These are phyloP conservation scores for Brenthis daphne DNA, from an alignment of 2,888 invertebrate genomes.

Conservation along the genomic window DNA sequence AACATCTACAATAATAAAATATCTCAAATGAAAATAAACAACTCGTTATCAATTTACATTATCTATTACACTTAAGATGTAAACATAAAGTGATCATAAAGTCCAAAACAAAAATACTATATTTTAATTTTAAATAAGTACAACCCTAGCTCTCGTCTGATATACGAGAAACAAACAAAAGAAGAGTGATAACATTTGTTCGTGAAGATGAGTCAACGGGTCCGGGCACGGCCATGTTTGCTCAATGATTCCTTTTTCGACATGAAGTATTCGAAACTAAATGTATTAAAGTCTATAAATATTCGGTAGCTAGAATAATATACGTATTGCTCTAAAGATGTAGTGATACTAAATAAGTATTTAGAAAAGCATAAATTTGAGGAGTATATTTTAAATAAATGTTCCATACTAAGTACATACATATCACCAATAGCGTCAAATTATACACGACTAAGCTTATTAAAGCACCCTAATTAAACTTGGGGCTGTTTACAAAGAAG, in stretches of 20 bases:
- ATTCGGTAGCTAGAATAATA: background rate
- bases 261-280: slow-evolving; percentile 44
- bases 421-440: no score
- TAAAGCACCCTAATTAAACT: no score
- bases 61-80: no score
- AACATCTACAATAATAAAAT: background rate
- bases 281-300: slow-evolving; percentile 7
- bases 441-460: no score
- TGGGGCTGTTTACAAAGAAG: no score
- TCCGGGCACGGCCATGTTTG: slow-evolving; percentile 47
- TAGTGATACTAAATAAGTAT: no score
- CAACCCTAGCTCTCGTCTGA: slow-evolving; percentile 54
- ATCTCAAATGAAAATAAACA: background rate
- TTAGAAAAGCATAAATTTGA: no score
- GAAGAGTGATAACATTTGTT: slow-evolving; percentile 79
- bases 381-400: no score
- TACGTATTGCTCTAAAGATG: background rate
- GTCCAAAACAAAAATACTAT: background rate
- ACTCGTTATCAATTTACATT: no score
- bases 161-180: slow-evolving; percentile 79
- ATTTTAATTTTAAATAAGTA: slow-evolving; percentile 36
- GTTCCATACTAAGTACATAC: no score
- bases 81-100: no score
- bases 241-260: slow-evolving; percentile 52
- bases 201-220: slow-evolving; percentile 72